A percentile compares a stretch with the other conserved stretches of the same genome.
Conservation (phyloP, 2,797 vertebrate species). For the Enteromius thamalakanensis region DNA sequence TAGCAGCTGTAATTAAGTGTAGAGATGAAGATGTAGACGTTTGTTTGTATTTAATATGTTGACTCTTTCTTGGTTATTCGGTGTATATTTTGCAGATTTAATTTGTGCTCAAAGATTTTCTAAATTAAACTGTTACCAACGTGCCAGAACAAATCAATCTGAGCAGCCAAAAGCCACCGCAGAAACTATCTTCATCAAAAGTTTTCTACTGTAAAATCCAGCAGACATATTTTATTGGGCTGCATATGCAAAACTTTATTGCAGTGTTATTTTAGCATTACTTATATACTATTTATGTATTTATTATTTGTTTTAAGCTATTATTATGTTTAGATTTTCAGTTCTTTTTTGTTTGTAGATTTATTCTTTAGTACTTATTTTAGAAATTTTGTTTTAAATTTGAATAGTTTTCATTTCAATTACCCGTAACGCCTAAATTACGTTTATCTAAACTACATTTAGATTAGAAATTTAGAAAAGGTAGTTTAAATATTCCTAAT, state of each 20-base stretch:
- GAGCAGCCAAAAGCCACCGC: neutral
- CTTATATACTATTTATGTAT: neutral
- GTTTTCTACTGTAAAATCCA: slow-evolving; percentile 3
- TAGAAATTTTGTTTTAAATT: neutral
- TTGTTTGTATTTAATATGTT: neutral
- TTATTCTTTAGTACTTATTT: neutral
- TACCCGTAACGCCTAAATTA: neutral
- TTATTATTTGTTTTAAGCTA: neutral
- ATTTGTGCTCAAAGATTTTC: neutral
- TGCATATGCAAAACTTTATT: neutral
- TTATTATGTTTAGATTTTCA: neutral
- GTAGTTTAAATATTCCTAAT: neutral
- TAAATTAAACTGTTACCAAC: neutral
- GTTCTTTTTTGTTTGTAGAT: too few species aligned
- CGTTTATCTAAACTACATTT: too few species aligned
- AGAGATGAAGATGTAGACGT: neutral
- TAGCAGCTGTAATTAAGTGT: neutral
- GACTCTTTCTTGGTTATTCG: neutral
- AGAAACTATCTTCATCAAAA: neutral
- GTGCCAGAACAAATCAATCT: slow-evolving; percentile 11
- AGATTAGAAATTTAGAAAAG: neutral
- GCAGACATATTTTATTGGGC: neutral
- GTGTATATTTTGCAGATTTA: neutral
- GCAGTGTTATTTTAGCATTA: neutral
- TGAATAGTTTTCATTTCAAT: neutral